A percentile compares a stretch with the other conserved stretches of the same genome.
Evolutionary conservation across 1,140 invertebrate species (phyloP).

Genomic region (Lucilia sericata): DNA sequence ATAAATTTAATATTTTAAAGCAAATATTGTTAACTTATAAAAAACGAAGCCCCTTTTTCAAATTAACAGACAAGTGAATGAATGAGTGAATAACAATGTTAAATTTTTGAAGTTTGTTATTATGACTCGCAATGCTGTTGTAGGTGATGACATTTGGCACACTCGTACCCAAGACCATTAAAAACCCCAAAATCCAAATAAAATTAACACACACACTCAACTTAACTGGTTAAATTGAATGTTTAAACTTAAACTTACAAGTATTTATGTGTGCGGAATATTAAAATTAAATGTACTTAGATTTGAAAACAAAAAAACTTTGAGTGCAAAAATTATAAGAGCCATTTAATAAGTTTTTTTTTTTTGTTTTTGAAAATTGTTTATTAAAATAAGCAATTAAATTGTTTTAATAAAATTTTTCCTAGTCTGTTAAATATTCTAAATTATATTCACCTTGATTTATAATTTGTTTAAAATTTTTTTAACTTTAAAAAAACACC

Average conservation of each 20-base stretch:
- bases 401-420: not conserved
- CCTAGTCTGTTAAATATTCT: constrained; percentile 2
- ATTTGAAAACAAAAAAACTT: not conserved
- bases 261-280: constrained; percentile 14
- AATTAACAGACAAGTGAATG: not conserved
- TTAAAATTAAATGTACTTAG: not conserved
- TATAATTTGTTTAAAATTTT: not conserved
- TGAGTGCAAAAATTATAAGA: not conserved
- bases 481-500: not conserved
- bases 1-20: not conserved
- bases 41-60: not conserved
- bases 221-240: constrained; percentile 9
- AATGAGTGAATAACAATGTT: not conserved
- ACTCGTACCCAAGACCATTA: not conserved
- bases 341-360: not conserved
- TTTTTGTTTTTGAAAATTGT: not conserved
- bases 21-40: not conserved
- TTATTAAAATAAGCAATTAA: not conserved
- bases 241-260: constrained; percentile 11
- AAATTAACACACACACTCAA: too few species aligned
- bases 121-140: not conserved
- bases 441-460: not conserved
- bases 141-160: constrained; percentile 28
- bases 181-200: not conserved
- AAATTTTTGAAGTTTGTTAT: not conserved